Base-by-base conservation (phyloP, 64 coral and sea anemone species). In the Platygyra sinensis region DNA sequence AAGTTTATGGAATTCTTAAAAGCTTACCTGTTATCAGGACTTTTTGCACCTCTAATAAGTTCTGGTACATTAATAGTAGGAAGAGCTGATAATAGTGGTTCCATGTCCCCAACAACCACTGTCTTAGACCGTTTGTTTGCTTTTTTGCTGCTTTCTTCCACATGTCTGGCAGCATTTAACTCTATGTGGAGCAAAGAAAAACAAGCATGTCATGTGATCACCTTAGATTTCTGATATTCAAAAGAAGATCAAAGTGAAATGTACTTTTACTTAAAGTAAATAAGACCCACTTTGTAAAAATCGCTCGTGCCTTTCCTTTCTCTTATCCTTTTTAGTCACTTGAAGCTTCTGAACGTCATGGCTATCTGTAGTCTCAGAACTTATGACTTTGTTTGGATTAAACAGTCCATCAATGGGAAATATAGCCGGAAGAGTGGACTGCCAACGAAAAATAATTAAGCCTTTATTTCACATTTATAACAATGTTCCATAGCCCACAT, bases 81-180 rank as follows among this genome's bases (percentile, higher is more conserved):
- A 54, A 99, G 62, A 10, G 97, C 90, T 74, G 91, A 90, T 16
- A 95, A 51, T 31, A 99, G 65, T 27, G 97, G 97, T 67, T 96
- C 85, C 83, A 99, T 76, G 83, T 99, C 97, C 52, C 97, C 97
- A 72, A 95, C 94, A 73, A 99, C 91, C 24, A 91, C 90, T 33
- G 94, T 99, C 61, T 99, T 87, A 4, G 94, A 87, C 88, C 97
- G 78, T 85, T 91, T 22, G 25, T 99, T 89, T 61, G 97, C 94
- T 36, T 93, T 95, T 80, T 93, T 94, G 16, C 72, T 72, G 24
- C 80, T 77, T 67, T 99, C 97, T 55, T 99, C 89, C 0, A 93
- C 51, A 62, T 29, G 73, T 82, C 91, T 87, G 57, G 78, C 88
- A n/a, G 82, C 97, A 91, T 99, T 88, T 28, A 99, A 81, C 57